phyloP scores from a whole-genome alignment of 2,797 vertebrate genomes.

The Manis crassicaudata region DNA sequence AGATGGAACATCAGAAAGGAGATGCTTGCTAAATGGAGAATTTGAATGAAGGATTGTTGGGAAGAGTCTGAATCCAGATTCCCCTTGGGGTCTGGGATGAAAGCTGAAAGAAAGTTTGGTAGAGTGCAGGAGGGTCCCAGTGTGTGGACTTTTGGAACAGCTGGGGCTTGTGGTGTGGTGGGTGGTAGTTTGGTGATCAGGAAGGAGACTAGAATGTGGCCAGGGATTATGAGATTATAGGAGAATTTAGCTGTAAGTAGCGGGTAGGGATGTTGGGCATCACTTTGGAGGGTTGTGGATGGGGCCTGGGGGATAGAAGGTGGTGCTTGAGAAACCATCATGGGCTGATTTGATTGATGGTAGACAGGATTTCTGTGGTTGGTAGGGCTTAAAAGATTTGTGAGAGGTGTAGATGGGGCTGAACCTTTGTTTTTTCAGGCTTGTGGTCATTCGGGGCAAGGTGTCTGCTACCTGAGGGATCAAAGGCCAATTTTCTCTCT shows the following conservation, averaged over 20 bases:
- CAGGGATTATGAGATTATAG: background rate
- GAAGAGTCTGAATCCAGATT: conserved; percentile 42
- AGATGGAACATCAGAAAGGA: conserved; percentile 30
- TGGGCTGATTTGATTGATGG: background rate
- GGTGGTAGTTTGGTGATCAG: background rate
- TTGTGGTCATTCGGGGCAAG: conserved; percentile 10
- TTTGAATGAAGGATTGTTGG: background rate
- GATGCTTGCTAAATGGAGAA: conserved; percentile 9
- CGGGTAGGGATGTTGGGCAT: background rate
- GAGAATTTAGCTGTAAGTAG: background rate
- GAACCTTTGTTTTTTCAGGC: background rate
- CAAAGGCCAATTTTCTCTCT: conserved; percentile 8
- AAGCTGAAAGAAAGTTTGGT: conserved; percentile 33
- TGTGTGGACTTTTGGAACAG: background rate
- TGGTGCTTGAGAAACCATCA: background rate
- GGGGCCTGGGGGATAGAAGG: background rate
- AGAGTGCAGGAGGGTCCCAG: background rate
- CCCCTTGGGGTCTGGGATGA: background rate
- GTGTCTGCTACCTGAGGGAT: conserved; percentile 7
- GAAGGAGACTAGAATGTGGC: conserved; percentile 29
- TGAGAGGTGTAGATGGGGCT: background rate
- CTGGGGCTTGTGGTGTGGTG: background rate
- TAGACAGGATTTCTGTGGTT: conserved; percentile 44
- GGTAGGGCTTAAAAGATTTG: conserved; percentile 36
- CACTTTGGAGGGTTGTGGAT: background rate